These are phyloP conservation scores for Microctenopoma stevenorrisi DNA, from an alignment of 2,797 vertebrate genomes.

Conservation along the genomic window DNA sequence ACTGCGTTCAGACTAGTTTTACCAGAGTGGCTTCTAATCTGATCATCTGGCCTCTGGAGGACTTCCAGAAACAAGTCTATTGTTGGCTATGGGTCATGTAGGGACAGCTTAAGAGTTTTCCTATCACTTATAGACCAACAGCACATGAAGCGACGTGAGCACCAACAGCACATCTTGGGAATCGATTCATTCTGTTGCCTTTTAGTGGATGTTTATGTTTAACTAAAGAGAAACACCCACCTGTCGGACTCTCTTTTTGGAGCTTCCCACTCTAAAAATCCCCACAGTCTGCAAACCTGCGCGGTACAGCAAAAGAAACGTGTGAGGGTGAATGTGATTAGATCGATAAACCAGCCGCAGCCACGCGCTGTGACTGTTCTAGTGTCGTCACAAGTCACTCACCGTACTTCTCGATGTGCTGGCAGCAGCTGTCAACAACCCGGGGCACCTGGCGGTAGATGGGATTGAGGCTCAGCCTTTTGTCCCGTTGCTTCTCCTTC, in stretches of 20 bases:
- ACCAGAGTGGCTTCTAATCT: conserved; percentile 34
- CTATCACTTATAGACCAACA: no score
- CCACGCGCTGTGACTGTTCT: background rate
- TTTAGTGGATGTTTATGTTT: background rate
- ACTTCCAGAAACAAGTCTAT: conserved; percentile 29
- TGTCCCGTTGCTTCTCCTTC: conserved; percentile 95
- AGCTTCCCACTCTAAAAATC: conserved; percentile 96
- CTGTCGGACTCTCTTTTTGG: conserved; percentile 97
- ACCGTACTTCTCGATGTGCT: conserved; percentile 95
- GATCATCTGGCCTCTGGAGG: conserved; percentile 38
- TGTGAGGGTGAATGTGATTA: background rate
- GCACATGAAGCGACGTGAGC: no score
- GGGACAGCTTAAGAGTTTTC: background rate
- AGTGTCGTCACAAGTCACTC: conserved; percentile 46
- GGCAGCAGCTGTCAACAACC: conserved; percentile 94
- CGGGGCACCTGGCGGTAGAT: conserved; percentile 96
- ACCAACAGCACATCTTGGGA: no score
- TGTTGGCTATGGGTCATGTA: background rate
- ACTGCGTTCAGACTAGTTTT: conserved; percentile 25
- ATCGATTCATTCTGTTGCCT: no score
- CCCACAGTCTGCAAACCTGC: conserved; percentile 95
- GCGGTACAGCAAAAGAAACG: background rate
- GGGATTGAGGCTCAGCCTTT: conserved; percentile 94
- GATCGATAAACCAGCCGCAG: background rate
- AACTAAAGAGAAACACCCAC: conserved; percentile 73